phyloP scores from a whole-genome alignment of 2,797 vertebrate species.

The Sitta carolinensis region DNA sequence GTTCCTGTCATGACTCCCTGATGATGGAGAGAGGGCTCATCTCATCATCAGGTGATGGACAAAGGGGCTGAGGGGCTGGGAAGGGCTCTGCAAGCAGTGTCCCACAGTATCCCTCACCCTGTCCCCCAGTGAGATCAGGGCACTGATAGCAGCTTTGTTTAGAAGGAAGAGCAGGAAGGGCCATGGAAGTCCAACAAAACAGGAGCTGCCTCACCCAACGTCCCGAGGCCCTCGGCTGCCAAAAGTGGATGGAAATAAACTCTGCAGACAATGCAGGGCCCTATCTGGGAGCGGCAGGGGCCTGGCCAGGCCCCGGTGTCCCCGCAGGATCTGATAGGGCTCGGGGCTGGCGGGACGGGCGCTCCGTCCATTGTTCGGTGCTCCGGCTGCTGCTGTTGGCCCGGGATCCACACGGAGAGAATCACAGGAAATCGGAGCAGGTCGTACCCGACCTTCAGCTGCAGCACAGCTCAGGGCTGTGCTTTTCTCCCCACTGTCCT shows the following conservation, averaged over 20 bases:
- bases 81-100: not conserved
- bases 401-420: not conserved
- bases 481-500: not conserved
- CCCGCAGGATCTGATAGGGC: constrained; percentile 8
- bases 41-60: not conserved
- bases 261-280: constrained; percentile 51
- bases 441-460: not conserved
- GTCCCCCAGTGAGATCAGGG: constrained; percentile 10
- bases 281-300: constrained; percentile 9
- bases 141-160: constrained; percentile 60
- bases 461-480: not conserved
- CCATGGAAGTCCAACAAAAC: constrained; percentile 44
- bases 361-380: constrained; percentile 1
- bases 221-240: not conserved
- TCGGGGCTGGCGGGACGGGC: not conserved
- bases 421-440: constrained; percentile 16
- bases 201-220: constrained; percentile 34
- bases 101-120: not conserved
- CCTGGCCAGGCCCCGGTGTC: not conserved
- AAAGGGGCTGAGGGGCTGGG: not conserved
- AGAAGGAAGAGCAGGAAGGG: constrained; percentile 65
- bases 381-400: not conserved
- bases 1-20: not conserved
- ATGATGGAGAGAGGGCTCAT: not conserved
- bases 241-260: constrained; percentile 45